These are phyloP conservation scores for Griposia aprilina DNA, from an alignment of 2,888 invertebrate genomes.

Conservation along the genomic window DNA sequence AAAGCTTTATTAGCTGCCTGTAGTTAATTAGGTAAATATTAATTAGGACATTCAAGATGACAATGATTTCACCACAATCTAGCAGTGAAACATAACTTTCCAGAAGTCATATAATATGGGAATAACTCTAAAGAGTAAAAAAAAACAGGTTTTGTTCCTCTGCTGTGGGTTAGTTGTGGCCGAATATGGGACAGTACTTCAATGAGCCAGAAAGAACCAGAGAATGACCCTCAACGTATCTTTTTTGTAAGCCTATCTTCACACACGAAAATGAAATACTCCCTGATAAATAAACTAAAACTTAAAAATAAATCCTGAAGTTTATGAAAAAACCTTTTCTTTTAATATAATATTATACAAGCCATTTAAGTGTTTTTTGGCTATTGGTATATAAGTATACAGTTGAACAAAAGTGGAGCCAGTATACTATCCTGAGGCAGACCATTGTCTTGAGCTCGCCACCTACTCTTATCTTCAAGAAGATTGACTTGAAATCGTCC, in stretches of 20 bases:
- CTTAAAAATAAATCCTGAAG: not conserved
- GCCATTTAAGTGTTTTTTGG: not conserved
- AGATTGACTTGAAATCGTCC: not conserved
- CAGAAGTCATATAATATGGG: not conserved
- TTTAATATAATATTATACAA: not conserved
- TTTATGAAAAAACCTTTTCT: not conserved
- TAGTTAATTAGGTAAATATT: not conserved
- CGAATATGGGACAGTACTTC: not conserved
- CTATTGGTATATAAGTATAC: not conserved
- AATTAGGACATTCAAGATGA: not conserved
- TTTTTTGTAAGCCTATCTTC: not conserved
- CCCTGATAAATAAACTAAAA: constrained; percentile 3
- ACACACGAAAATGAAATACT: not conserved
- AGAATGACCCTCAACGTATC: not conserved
- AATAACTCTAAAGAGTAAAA: not conserved
- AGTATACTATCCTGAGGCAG: constrained; percentile 4
- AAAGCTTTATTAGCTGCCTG: not conserved
- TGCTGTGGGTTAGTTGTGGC: not conserved
- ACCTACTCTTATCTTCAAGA: not conserved
- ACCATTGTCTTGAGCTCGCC: not conserved
- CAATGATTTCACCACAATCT: constrained; percentile 12
- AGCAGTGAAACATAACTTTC: not conserved
- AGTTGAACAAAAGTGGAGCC: not conserved
- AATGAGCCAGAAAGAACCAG: not conserved
- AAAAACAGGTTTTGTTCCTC: constrained; percentile 1